Base-by-base conservation (phyloP, 1,140 invertebrate species). In the Sycobia sp. region DNA sequence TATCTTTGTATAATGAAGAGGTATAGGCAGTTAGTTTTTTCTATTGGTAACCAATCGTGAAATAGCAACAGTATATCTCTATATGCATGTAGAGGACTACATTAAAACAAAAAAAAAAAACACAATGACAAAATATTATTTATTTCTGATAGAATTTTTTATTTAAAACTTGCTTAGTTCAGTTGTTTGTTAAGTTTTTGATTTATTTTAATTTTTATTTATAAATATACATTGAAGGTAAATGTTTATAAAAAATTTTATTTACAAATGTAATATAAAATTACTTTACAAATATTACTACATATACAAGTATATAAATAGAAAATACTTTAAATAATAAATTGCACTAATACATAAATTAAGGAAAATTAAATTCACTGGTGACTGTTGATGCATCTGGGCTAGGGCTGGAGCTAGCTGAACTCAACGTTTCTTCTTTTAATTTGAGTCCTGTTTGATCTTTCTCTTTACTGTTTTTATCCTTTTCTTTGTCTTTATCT, bases 341-440 rank as follows among this genome's bases (percentile, higher is more conserved):
- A 46, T 50, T 62, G 46, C 53, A 56, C 38, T 55, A 55, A 44
- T 18, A 59, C 9, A 27, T 46, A 50, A 59, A 67, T 64, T 66
- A 77, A 25, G 74, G 71, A 66, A 80, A 81, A 49, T 65, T 66
- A 67, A 80, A 77, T 69, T 79, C 77, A 23, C 67, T 77, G 16
- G 72, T 78, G 14, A 61, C 63, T 50, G 69, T 76, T 2, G 72
- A 69, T 22, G 77, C 70, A 46, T 80, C 80, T 16, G 85, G 85
- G 73, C 86, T 87, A 13, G 84, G 85, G 68, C 82, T 86, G 5
- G 87, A 88, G 78, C 86, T 88, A 20, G 81, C 83, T 7, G 87
- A 88, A 72, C 87, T 88, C 13, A 88, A 70, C 29, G 86, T 87
- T 68, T 86, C 85, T 67, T 87, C 86, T 70, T 86, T 84, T 2